These are phyloP conservation scores for Ammodytes marinus DNA, from an alignment of 2,113 vertebrate species.

Conservation along the genomic window DNA sequence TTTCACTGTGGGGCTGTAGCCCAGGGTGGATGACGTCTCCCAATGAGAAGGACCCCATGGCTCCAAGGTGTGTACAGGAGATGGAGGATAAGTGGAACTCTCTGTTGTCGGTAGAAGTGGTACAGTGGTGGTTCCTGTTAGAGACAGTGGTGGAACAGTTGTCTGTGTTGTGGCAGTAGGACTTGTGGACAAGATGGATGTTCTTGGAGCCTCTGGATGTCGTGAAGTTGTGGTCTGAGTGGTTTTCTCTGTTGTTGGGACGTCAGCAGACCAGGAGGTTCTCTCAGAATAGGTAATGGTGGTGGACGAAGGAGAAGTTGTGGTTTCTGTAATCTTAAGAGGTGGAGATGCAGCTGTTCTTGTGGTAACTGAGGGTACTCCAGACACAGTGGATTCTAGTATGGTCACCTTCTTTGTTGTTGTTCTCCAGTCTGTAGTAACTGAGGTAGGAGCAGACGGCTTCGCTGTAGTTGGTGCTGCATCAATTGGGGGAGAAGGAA, in stretches of 20 bases:
- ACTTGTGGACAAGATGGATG: slow-evolving; percentile 50
- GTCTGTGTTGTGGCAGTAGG: slow-evolving; percentile 48
- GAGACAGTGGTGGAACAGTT: slow-evolving; percentile 19
- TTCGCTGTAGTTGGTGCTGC: slow-evolving; percentile 52
- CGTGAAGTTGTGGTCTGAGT: slow-evolving; percentile 50
- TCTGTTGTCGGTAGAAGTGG: slow-evolving; percentile 34
- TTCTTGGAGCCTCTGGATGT: slow-evolving; percentile 48
- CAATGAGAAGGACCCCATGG: slow-evolving; percentile 51
- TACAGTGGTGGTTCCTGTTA: slow-evolving; percentile 61
- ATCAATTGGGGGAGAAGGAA: slow-evolving; percentile 27
- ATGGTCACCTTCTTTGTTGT: slow-evolving; percentile 67
- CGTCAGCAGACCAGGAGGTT: slow-evolving; percentile 60
- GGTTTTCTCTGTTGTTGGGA: slow-evolving; percentile 53
- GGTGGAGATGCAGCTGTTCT: slow-evolving; percentile 29
- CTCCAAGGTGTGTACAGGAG: slow-evolving; percentile 44
- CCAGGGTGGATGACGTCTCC: slow-evolving; percentile 45
- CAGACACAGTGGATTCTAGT: slow-evolving; percentile 49
- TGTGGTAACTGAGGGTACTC: slow-evolving; percentile 19
- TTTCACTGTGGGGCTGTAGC: slow-evolving; percentile 61
- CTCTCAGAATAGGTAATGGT: slow-evolving; percentile 55
- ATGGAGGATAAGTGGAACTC: slow-evolving; percentile 30
- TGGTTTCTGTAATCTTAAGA: slow-evolving; percentile 46
- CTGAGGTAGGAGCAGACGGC: slow-evolving; percentile 56
- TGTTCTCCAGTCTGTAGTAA: slow-evolving; percentile 59
- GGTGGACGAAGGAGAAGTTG: slow-evolving; percentile 36